phyloP scores from a whole-genome alignment of 2,113 vertebrate genomes.

The Phocoena sinus region DNA sequence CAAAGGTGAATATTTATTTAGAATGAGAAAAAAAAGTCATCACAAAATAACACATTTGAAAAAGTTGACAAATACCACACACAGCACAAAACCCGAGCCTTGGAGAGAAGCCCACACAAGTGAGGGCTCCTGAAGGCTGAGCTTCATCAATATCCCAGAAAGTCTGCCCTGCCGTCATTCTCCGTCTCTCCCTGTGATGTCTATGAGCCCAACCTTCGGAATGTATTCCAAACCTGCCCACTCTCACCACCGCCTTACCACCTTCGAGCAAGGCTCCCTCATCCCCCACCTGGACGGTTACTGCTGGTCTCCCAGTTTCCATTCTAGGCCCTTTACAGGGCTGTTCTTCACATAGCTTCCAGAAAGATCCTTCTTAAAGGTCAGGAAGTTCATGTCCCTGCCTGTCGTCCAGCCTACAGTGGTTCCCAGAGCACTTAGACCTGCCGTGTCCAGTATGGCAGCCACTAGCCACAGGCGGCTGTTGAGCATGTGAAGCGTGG shows the following conservation, averaged over 20 bases:
- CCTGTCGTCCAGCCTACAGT: neutral
- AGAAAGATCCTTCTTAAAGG: neutral
- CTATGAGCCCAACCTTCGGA: neutral
- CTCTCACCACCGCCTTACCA: neutral
- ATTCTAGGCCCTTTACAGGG: neutral
- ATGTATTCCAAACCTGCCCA: too few relatives aligned
- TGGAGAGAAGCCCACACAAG: neutral
- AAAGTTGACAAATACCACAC: neutral
- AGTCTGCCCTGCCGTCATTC: rapidly evolving
- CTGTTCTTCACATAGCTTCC: neutral
- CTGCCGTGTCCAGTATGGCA: too few relatives aligned
- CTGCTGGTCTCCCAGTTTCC: neutral
- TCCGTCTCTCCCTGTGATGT: neutral
- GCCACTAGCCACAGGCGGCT: neutral
- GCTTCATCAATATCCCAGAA: neutral
- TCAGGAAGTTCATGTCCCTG: neutral
- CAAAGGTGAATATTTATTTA: neutral
- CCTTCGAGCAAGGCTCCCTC: too few relatives aligned
- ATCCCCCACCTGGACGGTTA: neutral
- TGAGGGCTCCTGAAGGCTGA: neutral
- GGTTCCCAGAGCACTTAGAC: neutral
- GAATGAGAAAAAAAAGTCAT: neutral
- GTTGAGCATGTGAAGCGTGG: neutral
- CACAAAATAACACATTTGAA: neutral
- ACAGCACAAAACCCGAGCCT: neutral